Evolutionary conservation across 2,888 invertebrate genomes (phyloP), one percentile per base, ranked within the genome.

Genomic region (Cheilosia impressa): DNA sequence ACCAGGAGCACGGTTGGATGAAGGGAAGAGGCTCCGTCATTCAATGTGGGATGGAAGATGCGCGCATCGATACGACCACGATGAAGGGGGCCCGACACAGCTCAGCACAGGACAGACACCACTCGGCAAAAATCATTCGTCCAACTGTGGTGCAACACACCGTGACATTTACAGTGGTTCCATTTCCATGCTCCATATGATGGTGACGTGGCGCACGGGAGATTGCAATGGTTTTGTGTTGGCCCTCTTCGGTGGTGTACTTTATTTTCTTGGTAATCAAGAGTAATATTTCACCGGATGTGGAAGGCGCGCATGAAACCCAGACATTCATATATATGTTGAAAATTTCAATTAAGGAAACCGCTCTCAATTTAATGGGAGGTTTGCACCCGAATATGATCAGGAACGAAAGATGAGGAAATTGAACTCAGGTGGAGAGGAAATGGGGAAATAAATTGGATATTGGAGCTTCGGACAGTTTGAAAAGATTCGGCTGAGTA

Each of bases 201-300:
- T 63, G 71, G 58, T 76, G 79, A 76, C 65, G 69, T 75, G 80
- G 55, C 65, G 24, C 53, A 76, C 57, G 45, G 62, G 45, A 76
- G 69, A 85, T 76, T 80, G 75, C 69, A 5, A 58, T 57, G 38
- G 38, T 72, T 15, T 66, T 76, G 52, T 31, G 62, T 58, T 69
- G 53, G 80, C 71, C 75, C 63, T 80, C 43, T 76, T 52, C 66
- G 27, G 63, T 47, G 50, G 24, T 45, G 31, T 19, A 66, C 65
- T 52, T 53, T 52, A 38, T 22, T 52, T 41, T 65, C 75, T 31
- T 60, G 50, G 66, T 62, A 81, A 85, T 81, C 85, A 81, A 72
- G 68, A 72, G 81, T 81, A 81, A 85, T 85, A 85, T 77, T 85
- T 72, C 68, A 85, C 81, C 85, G 85, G 85, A 85, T 85, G 85